Evolutionary conservation across 2,797 vertebrate genomes (phyloP).

Genomic region (Rhinoraja longicauda): DNA sequence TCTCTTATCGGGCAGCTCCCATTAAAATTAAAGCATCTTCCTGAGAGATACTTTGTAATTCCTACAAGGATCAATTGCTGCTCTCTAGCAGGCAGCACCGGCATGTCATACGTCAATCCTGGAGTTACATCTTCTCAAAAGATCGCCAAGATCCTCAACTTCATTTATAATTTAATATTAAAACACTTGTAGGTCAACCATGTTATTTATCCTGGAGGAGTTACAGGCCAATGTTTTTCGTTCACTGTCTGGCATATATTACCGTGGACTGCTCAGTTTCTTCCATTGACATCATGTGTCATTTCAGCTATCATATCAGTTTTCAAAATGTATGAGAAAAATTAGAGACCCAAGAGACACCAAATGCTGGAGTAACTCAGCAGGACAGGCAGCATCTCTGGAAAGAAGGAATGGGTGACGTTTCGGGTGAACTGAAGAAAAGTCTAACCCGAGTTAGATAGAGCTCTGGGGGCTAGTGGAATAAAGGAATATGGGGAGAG

Average conservation of each 20-base stretch:
- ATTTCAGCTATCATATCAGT: background rate
- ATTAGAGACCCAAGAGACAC: background rate
- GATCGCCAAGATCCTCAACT: background rate
- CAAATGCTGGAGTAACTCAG: no score
- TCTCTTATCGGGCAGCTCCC: background rate
- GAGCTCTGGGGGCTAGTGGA: no score
- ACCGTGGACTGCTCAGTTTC: background rate
- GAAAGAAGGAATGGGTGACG: no score
- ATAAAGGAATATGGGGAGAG: no score
- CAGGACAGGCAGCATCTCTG: no score
- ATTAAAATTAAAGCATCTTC: background rate
- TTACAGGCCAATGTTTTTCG: background rate
- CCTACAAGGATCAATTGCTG: constrained; percentile 4
- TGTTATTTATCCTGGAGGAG: background rate
- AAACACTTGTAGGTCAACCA: background rate
- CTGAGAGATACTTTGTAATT: background rate
- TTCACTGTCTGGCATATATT: background rate
- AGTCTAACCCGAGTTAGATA: no score
- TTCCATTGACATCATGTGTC: background rate
- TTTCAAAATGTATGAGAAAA: background rate
- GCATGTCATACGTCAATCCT: background rate
- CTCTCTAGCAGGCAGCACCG: background rate
- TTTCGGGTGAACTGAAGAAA: no score
- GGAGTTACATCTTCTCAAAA: background rate
- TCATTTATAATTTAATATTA: background rate